A percentile compares a stretch with the other conserved stretches of the same genome.
Evolutionary conservation across 2,797 vertebrate genomes (phyloP).

Genomic region (Mareca strepera): DNA sequence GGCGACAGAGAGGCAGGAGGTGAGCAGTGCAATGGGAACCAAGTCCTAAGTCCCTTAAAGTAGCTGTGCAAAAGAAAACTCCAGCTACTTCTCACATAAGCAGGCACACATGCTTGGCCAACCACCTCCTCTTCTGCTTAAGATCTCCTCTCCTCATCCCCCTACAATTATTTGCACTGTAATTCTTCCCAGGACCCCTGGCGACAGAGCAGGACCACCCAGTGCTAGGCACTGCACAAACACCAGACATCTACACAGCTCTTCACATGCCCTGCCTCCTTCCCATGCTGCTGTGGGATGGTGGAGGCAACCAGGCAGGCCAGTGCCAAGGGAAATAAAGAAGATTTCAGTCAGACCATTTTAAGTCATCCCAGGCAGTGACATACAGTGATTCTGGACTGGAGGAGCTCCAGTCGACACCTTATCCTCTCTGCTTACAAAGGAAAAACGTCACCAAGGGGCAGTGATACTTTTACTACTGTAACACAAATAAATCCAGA

Average conservation of each 20-base stretch:
- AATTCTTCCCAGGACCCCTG: neutral
- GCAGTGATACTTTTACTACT: neutral
- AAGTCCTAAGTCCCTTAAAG: neutral
- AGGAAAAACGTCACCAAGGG: neutral
- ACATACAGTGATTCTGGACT: neutral
- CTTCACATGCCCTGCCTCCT: neutral
- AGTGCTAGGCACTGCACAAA: neutral
- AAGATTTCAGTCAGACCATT: neutral
- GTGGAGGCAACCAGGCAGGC: neutral
- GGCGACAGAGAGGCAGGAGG: neutral
- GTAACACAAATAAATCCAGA: neutral
- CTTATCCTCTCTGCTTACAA: neutral
- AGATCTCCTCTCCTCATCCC: neutral
- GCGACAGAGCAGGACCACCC: neutral
- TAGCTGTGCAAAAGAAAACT: neutral
- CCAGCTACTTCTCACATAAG: rapidly evolving
- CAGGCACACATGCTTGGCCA: neutral
- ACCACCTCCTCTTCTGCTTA: neutral
- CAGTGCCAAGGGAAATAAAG: rapidly evolving
- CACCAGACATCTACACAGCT: neutral
- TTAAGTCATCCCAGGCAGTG: rapidly evolving
- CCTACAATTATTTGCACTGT: neutral
- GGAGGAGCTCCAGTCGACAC: neutral
- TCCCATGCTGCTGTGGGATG: neutral
- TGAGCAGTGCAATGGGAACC: neutral